Base-by-base conservation (phyloP, 2,113 vertebrate genomes). In the Pangasianodon hypophthalmus region DNA sequence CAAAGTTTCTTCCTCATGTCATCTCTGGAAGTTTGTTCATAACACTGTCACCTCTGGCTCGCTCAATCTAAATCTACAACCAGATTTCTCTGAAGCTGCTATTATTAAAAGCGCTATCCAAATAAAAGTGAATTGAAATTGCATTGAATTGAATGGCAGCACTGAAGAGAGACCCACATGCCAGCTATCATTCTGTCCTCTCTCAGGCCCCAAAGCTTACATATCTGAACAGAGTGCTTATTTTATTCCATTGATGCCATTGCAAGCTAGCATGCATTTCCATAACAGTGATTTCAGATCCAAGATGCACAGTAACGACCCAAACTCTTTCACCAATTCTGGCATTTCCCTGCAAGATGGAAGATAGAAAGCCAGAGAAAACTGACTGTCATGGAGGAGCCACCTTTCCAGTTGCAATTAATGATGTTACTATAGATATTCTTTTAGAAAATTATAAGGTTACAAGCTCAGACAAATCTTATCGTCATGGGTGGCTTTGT, bases 191-290 rank as follows among this genome's bases (percentile, higher is more conserved):
- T 73, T 81, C 81, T 89, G 81, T 84, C 56, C 62, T 88, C 86
- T 82, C 82, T 85, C 82, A 71, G 69, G 67, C 69, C 62, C 69
- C 79, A 80, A 79, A 88, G 84, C 90, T 94, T 93, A 92, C 91
- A 86, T 50, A 91, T 90, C 88, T 92, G 92, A 90, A 19, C 16
- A 48, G 69, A 44, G 75, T 73, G 21, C 62, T 90, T 37, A 46
- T 67, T 92, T 85, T 87, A 92, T 92, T 94, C 90, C 92, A 94
- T 88, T 93, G 92, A 94, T 94, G 93, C 93, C 92, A 93, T 92
- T 90, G 90, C 92, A 92, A 94, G 94, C 91, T 94, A 94, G 94
- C 93, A 92, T 90, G 86, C 84, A 90, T 90, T 91, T 88, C 64
- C 92, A 62, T 88, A 79, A 64, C 88, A 83, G 46, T 37, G 52